Evolutionary conservation across 2,888 invertebrate genomes (phyloP), one percentile per base, ranked within the genome.

Genomic region (Arrhopalites spinosus): DNA sequence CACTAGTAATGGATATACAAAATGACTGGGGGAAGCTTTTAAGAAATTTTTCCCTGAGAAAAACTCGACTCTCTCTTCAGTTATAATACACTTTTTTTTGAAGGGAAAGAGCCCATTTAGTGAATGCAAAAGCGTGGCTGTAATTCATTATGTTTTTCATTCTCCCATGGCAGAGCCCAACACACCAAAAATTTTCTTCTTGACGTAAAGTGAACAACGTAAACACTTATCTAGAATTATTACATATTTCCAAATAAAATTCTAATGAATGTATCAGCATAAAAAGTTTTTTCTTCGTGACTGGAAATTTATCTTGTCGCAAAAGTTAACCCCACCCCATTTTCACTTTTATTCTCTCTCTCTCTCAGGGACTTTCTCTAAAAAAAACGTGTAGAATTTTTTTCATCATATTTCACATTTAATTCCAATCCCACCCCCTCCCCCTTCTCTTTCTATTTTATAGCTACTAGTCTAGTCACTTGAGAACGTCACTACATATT

Each of bases 191-290:
- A 59, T 25, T 59, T 59, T 25, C 11, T 23, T 15, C 59, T n/a
- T 59, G 59, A 59, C 59, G 59, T 59, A 59, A 59, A 59, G 23
- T 59, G 59, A 59, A 59, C 59, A 59, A 59, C 59, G 59, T 59
- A 59, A 59, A 59, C 59, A 59, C 59, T 59, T 59, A 59, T 59
- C 59, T 59, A 59, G 59, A 59, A 59, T 59, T 59, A 59, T 59
- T 59, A 59, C 59, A 59, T 59, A 59, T 59, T 59, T 59, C 59
- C 59, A 59, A 59, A 59, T 59, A 59, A 59, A 59, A 59, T 59
- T 59, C 59, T 59, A 59, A 59, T 59, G 59, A 59, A 59, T 59
- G 59, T 25, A 59, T 59, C 59, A 59, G 59, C 59, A 59, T 59
- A 59, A 59, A 59, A 59, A 59, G 59, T 25, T 59, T 25, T 59